These are phyloP conservation scores for Phyllopteryx taeniolatus DNA, from an alignment of 2,113 vertebrate genomes.

Conservation along the genomic window DNA sequence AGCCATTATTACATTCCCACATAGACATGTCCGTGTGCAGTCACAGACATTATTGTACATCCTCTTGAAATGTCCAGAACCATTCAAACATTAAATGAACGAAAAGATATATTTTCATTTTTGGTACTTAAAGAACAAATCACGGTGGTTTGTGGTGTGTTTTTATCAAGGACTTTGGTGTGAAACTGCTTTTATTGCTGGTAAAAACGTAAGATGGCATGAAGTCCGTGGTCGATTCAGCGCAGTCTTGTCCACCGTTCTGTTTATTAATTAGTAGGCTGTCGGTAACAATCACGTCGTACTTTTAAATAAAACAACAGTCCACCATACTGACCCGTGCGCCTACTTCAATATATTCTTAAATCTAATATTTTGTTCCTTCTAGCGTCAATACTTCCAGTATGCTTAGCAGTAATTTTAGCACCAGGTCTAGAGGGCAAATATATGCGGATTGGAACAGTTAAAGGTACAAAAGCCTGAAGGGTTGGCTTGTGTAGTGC, in stretches of 20 bases:
- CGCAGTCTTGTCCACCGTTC: neutral
- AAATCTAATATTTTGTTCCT: conserved; percentile 1
- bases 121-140: neutral
- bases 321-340: neutral
- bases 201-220: neutral
- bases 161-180: neutral
- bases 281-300: neutral
- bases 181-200: neutral
- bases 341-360: neutral
- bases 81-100: neutral
- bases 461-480: conserved; percentile 13
- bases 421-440: conserved; percentile 15
- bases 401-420: conserved; percentile 11
- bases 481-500: conserved; percentile 27
- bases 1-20: neutral
- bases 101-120: neutral
- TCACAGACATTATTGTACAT: neutral
- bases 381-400: conserved; percentile 4
- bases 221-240: neutral
- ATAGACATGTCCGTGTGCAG: neutral
- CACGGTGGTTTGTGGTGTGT: neutral
- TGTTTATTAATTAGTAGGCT: neutral
- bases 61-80: neutral
- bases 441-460: conserved; percentile 11
- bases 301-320: neutral